phyloP scores from a whole-genome alignment of 2,797 vertebrate genomes.

The Pachyuromys duprasi region DNA sequence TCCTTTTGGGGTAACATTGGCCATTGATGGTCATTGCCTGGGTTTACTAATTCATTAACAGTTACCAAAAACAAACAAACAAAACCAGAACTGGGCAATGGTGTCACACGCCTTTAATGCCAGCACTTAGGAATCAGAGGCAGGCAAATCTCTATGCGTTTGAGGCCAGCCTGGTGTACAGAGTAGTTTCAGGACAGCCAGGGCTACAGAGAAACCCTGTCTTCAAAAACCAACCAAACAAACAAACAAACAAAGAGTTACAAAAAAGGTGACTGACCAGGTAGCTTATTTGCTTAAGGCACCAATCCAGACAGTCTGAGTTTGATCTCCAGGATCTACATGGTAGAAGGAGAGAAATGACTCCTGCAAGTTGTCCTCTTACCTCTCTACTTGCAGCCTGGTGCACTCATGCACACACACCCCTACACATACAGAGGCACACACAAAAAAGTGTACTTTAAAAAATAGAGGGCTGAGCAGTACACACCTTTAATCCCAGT shows the following conservation, averaged over 20 bases:
- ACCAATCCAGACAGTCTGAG: background rate
- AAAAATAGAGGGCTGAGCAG: background rate
- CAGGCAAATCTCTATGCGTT: background rate
- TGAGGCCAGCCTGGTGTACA: background rate
- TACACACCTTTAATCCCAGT: background rate
- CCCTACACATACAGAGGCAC: background rate
- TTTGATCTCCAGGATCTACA: background rate
- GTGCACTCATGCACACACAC: background rate
- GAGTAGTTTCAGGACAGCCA: background rate
- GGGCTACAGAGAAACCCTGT: background rate
- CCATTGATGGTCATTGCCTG: background rate
- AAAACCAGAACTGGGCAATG: background rate
- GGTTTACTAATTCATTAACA: background rate
- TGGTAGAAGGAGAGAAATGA: background rate
- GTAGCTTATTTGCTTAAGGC: background rate
- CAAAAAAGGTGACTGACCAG: background rate
- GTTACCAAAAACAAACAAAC: background rate
- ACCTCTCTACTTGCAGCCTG: background rate
- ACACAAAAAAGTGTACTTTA: background rate
- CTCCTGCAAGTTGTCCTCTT: background rate
- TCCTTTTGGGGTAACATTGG: background rate
- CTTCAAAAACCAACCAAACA: too few species aligned
- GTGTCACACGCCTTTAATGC: background rate
- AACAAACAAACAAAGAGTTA: too few species aligned
- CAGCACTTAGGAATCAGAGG: background rate